Percentiles rank a stretch among this genome's conserved stretches.
Conservation (phyloP, 2,113 vertebrate species). For the Rafetus swinhoei region DNA sequence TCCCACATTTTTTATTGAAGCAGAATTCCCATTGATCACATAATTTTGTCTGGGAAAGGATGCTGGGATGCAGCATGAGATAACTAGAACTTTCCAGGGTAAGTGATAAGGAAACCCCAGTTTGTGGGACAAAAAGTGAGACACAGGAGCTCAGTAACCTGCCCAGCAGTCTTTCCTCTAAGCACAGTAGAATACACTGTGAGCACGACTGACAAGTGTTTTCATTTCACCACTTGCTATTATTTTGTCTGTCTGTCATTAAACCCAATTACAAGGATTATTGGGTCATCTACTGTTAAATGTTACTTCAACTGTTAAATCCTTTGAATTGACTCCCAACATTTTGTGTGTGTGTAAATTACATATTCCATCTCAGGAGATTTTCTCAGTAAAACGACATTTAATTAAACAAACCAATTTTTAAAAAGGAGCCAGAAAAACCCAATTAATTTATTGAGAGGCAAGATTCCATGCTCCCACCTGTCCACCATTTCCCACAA, state of each 20-base stretch:
- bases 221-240: not conserved
- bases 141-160: not conserved
- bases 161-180: not conserved
- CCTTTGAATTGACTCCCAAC: constrained; percentile 43
- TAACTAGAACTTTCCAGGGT: not conserved
- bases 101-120: not conserved
- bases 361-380: constrained; percentile 2
- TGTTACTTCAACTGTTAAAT: constrained; percentile 38
- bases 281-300: constrained; percentile 47
- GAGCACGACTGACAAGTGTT: not conserved
- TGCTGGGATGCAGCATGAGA: not conserved
- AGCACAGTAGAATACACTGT: not conserved
- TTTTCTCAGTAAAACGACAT: constrained; percentile 51
- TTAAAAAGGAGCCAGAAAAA: constrained; percentile 13
- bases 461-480: not conserved
- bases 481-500: not conserved
- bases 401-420: constrained; percentile 43
- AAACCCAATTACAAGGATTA: constrained; percentile 47
- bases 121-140: not conserved
- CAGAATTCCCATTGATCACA: not conserved
- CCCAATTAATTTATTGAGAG: constrained; percentile 20
- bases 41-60: not conserved
- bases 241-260: constrained; percentile 54
- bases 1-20: not conserved
- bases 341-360: constrained; percentile 35